Conservation (phyloP, 2,888 invertebrate genomes). For the Hedychridium roseum region DNA sequence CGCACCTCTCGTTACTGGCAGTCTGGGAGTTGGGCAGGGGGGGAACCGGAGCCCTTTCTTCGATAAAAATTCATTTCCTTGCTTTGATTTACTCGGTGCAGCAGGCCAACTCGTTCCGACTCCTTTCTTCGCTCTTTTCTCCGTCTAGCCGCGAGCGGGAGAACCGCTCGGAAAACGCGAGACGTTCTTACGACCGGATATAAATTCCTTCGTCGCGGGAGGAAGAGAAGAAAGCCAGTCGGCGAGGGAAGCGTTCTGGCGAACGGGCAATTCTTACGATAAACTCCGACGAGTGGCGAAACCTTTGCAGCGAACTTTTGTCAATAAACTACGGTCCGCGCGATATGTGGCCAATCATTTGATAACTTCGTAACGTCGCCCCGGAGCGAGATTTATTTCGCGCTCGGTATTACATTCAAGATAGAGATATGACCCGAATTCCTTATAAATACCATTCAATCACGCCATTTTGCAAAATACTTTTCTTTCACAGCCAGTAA, state of each 20-base stretch:
- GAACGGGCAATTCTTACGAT: neutral
- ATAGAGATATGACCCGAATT: too few relatives aligned
- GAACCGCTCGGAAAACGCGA: constrained; percentile 24
- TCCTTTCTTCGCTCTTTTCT: constrained; percentile 32
- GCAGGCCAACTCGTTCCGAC: constrained; percentile 46
- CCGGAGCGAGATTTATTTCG: too few relatives aligned
- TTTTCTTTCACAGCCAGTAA: too few relatives aligned
- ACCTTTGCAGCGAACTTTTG: neutral
- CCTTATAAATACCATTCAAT: too few relatives aligned
- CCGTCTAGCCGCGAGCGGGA: constrained; percentile 13
- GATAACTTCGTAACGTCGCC: too few relatives aligned
- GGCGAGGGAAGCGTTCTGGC: neutral
- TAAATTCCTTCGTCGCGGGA: constrained; percentile 26
- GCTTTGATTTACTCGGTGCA: constrained; percentile 53
- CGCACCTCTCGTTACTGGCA: too few relatives aligned
- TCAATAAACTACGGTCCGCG: too few relatives aligned
- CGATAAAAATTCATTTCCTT: constrained; percentile 56
- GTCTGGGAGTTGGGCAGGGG: too few relatives aligned
- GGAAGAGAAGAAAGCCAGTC: neutral
- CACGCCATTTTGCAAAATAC: too few relatives aligned
- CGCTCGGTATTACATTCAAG: too few relatives aligned
- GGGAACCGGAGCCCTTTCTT: constrained; percentile 33
- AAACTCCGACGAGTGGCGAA: constrained; percentile 1
- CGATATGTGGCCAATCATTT: too few relatives aligned
- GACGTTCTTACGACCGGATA: constrained; percentile 23